Evolutionary conservation across 2,888 invertebrate genomes (phyloP).

Genomic region (Tachina fera): DNA sequence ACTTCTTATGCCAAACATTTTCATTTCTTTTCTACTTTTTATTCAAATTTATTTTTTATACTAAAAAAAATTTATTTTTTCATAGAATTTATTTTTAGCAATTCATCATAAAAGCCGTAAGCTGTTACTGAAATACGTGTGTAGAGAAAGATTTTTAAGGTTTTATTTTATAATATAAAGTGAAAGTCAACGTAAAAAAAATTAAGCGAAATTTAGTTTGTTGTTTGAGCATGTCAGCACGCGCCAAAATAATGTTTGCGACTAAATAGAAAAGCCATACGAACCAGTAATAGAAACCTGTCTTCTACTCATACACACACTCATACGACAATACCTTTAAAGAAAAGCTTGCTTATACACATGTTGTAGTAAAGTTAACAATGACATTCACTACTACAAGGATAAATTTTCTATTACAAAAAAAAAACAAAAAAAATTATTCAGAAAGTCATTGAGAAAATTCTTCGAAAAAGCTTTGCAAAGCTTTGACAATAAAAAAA

Average conservation of each 20-base stretch:
- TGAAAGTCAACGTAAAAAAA: slow-evolving; percentile 71
- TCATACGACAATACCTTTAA: not conserved
- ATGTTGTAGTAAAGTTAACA: slow-evolving; percentile 64
- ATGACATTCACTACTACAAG: slow-evolving; percentile 69
- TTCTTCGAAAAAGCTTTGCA: slow-evolving; percentile 52
- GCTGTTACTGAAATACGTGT: slow-evolving; percentile 25
- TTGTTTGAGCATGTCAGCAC: slow-evolving; percentile 80
- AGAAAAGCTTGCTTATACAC: slow-evolving; percentile 41
- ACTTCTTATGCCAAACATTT: not conserved
- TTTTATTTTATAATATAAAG: slow-evolving; percentile 15
- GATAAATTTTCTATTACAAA: slow-evolving; percentile 11
- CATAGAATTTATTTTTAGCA: not conserved
- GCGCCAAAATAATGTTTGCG: slow-evolving; percentile 82
- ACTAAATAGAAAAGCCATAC: slow-evolving; percentile 74
- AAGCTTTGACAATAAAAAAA: slow-evolving; percentile 16
- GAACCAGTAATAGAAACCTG: slow-evolving; percentile 47
- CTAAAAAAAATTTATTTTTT: not conserved
- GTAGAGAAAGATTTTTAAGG: slow-evolving; percentile 37
- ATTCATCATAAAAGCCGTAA: not conserved
- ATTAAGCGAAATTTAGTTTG: slow-evolving; percentile 77
- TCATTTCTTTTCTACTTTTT: not conserved
- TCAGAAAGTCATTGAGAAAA: slow-evolving; percentile 55
- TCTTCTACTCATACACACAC: slow-evolving; percentile 18
- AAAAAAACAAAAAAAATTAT: not conserved
- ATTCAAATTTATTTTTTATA: not conserved